Evolutionary conservation across 2,113 vertebrate genomes (phyloP).

Genomic region (Notarius quadriscutis): DNA sequence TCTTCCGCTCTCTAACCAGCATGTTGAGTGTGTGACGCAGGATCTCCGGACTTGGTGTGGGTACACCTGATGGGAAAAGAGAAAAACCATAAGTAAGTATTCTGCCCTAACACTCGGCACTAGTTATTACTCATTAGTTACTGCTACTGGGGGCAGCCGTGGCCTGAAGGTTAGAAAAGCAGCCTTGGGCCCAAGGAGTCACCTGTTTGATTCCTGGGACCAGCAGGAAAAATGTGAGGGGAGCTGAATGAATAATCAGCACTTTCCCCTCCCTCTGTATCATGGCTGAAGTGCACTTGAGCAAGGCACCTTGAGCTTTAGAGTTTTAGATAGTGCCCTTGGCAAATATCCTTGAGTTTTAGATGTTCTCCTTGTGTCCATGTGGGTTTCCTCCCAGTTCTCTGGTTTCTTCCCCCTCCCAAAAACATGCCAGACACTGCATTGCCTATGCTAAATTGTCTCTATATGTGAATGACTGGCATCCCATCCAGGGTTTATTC

Average conservation of each 20-base stretch:
- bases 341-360: not conserved
- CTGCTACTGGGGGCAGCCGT: not conserved
- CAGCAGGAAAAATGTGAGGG: no score
- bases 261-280: no score
- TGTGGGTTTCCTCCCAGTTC: not conserved
- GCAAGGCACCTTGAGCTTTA: no score
- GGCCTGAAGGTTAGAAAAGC: no score
- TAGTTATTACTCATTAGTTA: not conserved
- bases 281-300: no score
- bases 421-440: not conserved
- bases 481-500: not conserved
- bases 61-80: slow-evolving; percentile 79
- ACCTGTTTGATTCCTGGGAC: no score
- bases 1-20: slow-evolving; percentile 95
- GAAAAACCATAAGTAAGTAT: not conserved
- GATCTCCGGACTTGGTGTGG: slow-evolving; percentile 95
- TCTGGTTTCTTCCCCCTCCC: not conserved
- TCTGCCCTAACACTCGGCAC: not conserved
- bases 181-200: no score
- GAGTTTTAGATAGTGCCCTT: no score
- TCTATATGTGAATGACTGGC: not conserved
- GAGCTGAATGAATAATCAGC: no score
- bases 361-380: not conserved
- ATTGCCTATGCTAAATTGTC: not conserved
- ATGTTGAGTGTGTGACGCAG: slow-evolving; percentile 93